Percentiles rank a stretch among this genome's conserved stretches.
Conservation (phyloP, 2,888 invertebrate species). For the Scaeva pyrastri region DNA sequence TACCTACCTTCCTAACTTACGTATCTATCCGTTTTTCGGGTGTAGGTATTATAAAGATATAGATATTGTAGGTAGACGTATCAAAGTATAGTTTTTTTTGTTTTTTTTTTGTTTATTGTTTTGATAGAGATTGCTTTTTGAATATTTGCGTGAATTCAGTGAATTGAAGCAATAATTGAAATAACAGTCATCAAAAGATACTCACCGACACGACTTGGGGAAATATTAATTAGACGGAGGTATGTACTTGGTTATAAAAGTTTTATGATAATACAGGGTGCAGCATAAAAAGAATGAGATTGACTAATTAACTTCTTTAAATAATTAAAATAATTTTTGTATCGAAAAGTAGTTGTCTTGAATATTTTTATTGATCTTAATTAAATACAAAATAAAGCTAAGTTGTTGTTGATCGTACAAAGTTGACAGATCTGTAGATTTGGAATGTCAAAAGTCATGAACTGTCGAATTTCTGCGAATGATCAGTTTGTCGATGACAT, state of each 20-base stretch:
- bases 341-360: no score
- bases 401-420: no score
- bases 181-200: slow-evolving; percentile 20
- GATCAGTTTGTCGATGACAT: no score
- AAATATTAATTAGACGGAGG: not conserved
- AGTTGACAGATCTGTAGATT: no score
- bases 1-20: not conserved
- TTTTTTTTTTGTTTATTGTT: slow-evolving; percentile 2
- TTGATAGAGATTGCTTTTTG: slow-evolving; percentile 25
- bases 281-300: not conserved
- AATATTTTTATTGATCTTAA: no score
- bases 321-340: no score
- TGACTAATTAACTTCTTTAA: no score
- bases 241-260: not conserved
- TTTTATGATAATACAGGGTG: not conserved
- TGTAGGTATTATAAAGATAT: slow-evolving; percentile 21
- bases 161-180: slow-evolving; percentile 29
- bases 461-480: no score
- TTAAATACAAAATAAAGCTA: no score
- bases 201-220: not conserved
- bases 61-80: not conserved
- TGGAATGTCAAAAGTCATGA: no score
- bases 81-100: not conserved
- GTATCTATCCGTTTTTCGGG: slow-evolving; percentile 14
- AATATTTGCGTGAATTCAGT: slow-evolving; percentile 20